phyloP scores from a whole-genome alignment of 1,140 invertebrate genomes.

The Drosophila littoralis region DNA sequence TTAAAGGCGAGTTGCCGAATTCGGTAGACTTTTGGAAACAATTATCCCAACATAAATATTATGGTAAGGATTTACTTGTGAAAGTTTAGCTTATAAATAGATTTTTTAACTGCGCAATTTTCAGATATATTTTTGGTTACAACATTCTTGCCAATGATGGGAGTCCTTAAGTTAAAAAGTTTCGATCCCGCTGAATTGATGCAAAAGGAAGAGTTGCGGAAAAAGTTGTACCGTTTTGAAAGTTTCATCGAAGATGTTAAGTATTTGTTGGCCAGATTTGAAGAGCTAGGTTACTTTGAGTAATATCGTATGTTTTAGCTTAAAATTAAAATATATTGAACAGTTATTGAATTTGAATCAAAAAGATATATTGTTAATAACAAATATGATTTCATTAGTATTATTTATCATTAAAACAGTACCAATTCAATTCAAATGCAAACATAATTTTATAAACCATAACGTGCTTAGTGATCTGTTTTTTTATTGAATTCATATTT shows the following conservation, averaged over 20 bases:
- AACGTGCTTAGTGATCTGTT: no score
- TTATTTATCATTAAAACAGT: no score
- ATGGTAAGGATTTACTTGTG: slow-evolving; percentile 29
- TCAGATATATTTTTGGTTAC: slow-evolving; percentile 53
- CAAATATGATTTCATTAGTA: no score
- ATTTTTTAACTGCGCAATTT: slow-evolving; percentile 8
- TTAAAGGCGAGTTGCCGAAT: slow-evolving; percentile 51
- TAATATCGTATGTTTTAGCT: background rate
- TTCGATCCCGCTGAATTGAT: slow-evolving; percentile 13
- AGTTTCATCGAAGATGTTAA: slow-evolving; percentile 31
- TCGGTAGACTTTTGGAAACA: slow-evolving; percentile 42
- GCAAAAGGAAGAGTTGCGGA: slow-evolving; percentile 14
- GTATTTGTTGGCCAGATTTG: slow-evolving; percentile 41
- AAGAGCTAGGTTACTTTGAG: slow-evolving; percentile 48
- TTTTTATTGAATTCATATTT: no score
- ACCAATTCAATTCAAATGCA: no score
- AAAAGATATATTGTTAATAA: no score
- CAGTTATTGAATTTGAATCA: no score
- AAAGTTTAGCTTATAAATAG: background rate
- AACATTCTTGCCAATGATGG: slow-evolving; percentile 52
- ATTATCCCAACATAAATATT: slow-evolving; percentile 42
- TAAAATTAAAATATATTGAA: background rate
- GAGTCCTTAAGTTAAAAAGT: slow-evolving; percentile 27
- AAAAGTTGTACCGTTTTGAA: slow-evolving; percentile 32
- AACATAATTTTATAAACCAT: no score